Percentiles rank a stretch among this genome's conserved stretches.
Evolutionary conservation across 2,113 vertebrate species (phyloP).

Genomic region (Hydropotes inermis): DNA sequence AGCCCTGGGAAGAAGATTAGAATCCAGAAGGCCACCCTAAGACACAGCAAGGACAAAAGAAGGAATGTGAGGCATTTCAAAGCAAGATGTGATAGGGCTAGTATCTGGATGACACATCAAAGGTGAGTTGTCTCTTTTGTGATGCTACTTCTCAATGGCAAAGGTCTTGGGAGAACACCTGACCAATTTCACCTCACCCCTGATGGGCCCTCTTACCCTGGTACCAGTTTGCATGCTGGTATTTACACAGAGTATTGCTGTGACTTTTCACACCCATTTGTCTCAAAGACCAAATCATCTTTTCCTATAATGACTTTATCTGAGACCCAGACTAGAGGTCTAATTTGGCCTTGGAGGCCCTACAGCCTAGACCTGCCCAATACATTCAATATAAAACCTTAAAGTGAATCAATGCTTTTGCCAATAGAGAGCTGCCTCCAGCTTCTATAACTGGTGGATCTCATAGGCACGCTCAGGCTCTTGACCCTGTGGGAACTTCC

Average conservation of each 20-base stretch:
- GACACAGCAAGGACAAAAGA: background rate
- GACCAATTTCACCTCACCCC: background rate
- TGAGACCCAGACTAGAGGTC: background rate
- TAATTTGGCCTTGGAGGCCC: background rate
- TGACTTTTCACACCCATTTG: background rate
- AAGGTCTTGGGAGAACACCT: background rate
- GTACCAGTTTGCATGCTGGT: background rate
- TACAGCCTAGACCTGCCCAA: background rate
- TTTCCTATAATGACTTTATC: background rate
- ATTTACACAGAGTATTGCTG: background rate
- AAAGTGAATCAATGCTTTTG: background rate
- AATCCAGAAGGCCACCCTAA: background rate
- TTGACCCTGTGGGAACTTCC: background rate
- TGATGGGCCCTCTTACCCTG: no score
- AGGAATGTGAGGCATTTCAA: background rate
- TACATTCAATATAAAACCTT: background rate
- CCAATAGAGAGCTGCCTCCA: background rate
- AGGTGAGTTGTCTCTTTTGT: background rate
- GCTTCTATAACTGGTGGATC: background rate
- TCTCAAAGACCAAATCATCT: background rate
- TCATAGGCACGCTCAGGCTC: background rate
- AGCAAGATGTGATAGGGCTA: background rate
- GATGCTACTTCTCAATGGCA: background rate
- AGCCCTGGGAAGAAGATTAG: background rate
- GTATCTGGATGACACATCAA: background rate